Conservation (phyloP, 2,113 vertebrate species). For the Leptocoma aspasia region DNA sequence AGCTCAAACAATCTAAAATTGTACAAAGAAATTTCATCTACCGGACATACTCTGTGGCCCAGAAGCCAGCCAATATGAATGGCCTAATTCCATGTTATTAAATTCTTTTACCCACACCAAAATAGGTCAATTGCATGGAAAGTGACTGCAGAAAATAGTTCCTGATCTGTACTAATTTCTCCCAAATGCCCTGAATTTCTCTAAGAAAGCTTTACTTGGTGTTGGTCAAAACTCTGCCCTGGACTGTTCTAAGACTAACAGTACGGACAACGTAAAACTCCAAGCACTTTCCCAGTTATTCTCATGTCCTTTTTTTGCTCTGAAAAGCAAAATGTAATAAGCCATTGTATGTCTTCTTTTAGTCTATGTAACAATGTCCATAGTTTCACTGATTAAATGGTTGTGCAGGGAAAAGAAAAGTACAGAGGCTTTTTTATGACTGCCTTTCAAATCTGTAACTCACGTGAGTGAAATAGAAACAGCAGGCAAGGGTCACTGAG, state of each 20-base stretch:
- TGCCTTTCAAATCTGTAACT: neutral
- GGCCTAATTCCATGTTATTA: constrained; percentile 23
- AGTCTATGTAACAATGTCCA: neutral
- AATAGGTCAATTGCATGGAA: constrained; percentile 15
- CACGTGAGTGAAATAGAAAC: neutral
- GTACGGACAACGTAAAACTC: accelerated
- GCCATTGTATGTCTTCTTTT: neutral
- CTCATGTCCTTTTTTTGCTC: neutral
- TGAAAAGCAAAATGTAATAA: neutral
- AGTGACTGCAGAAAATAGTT: neutral
- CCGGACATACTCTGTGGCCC: neutral
- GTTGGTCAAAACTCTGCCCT: neutral
- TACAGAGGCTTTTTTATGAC: neutral
- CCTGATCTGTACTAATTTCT: neutral
- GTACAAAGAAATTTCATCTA: neutral
- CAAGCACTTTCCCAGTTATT: neutral
- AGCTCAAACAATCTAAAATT: neutral
- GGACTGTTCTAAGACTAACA: neutral
- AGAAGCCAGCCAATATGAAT: neutral
- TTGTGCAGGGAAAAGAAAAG: neutral
- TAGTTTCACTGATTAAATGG: neutral
- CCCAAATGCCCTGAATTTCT: neutral
- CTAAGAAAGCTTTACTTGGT: neutral
- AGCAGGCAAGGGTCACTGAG: neutral
- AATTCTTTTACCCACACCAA: neutral